Base-by-base conservation (phyloP, 2,797 vertebrate genomes). In the Vireo griseus region DNA sequence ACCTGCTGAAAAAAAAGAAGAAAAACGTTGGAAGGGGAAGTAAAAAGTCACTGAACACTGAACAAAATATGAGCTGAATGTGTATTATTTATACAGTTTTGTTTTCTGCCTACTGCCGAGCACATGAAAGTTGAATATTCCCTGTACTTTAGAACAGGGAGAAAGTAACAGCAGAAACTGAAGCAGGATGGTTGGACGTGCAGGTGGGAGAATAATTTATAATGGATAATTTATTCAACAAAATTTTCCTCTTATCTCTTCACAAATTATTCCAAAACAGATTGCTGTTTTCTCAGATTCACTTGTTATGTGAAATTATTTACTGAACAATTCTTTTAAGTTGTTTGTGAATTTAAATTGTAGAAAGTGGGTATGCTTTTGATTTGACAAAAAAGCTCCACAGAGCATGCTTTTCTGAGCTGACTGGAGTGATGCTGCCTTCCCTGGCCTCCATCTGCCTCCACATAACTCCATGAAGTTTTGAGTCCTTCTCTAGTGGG, bases 91-190 rank as follows among this genome's bases (percentile, higher is more conserved):
- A 93, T 95, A 95, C 52, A 93, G 90, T 96, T 98, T 97, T 96
- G 92, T 97, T 95, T 96, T 97, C 96, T 96, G 94, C 90, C 94
- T 96, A 96, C 95, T 97, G 95, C 96, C 68, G 85, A 96, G 92
- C 88, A 89, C 94, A 96, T 87, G 91, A 96, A 97, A 97, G 95
- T 81, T 84, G 93, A 92, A 96, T 91, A 94, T 95, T 97, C 42
- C 92, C 92, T 95, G 92, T 96, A 81, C 72, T 88, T 91, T 71
- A 82, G 65, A 90, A 87, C 9, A 75, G 87, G 82, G 95, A 96
- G 86, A 92, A 95, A 94, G 78, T 83, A 96, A 86, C 47, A 95
- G 84, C 71, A 94, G 71, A 97, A 96, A 92, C 11, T 91, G 93
- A 97, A 96, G 90, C 91, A 96, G 95, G 84, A 90, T 95, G 96